Percentiles rank a stretch among this genome's conserved stretches.
These are phyloP conservation scores for Menidia menidia DNA, from an alignment of 2,797 vertebrate genomes.

Conservation along the genomic window DNA sequence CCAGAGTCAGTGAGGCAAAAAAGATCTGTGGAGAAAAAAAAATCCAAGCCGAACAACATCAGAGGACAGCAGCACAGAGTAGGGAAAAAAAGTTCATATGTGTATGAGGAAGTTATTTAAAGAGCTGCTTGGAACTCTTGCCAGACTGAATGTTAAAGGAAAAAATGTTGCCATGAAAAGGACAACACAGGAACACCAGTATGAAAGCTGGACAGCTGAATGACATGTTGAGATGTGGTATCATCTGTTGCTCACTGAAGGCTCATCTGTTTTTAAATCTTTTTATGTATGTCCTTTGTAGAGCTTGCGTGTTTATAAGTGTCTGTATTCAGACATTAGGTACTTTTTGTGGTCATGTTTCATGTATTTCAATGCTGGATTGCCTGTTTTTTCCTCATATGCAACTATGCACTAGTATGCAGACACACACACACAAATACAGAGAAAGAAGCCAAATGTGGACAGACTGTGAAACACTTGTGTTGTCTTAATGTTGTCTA, in stretches of 20 bases:
- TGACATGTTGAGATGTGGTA: constrained; percentile 1
- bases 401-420: constrained; percentile 40
- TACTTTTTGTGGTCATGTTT: constrained; percentile 40
- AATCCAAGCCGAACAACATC: not conserved
- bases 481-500: constrained; percentile 49
- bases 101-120: constrained; percentile 8
- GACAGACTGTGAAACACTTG: constrained; percentile 55
- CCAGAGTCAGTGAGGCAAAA: constrained; percentile 88
- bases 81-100: not conserved
- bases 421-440: constrained; percentile 14
- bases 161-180: not conserved
- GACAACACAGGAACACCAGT: constrained; percentile 24
- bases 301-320: constrained; percentile 40
- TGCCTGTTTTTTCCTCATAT: constrained; percentile 41
- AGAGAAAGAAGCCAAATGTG: constrained; percentile 35
- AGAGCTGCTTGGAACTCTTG: constrained; percentile 33
- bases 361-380: constrained; percentile 46
- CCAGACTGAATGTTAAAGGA: constrained; percentile 25
- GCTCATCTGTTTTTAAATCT: constrained; percentile 28
- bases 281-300: constrained; percentile 38
- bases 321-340: constrained; percentile 37
- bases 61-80: constrained; percentile 4
- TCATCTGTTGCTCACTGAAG: constrained; percentile 8
- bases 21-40: constrained; percentile 14
- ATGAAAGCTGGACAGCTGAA: constrained; percentile 29